Conservation (phyloP, 2,797 vertebrate species). For the Melanogrammus aeglefinus region DNA sequence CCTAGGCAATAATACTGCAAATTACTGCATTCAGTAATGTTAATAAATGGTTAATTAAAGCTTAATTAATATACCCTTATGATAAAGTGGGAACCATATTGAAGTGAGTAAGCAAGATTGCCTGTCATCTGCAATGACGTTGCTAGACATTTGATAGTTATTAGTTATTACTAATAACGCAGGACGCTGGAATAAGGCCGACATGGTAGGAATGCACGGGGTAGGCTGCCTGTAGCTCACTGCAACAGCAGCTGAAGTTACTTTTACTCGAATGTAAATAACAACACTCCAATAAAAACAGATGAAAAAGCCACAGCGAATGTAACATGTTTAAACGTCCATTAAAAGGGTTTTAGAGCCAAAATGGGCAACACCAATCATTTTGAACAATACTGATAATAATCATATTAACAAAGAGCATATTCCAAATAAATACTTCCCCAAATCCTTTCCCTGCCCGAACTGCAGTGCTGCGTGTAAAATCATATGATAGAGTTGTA, state of each 20-base stretch:
- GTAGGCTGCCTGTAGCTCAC: constrained; percentile 36
- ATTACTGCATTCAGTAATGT: too few species aligned
- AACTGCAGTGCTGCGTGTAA: neutral
- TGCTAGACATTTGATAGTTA: neutral
- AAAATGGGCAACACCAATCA: neutral
- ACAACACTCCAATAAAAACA: neutral
- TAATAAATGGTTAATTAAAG: too few species aligned
- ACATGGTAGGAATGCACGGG: constrained; percentile 17
- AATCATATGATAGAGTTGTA: neutral
- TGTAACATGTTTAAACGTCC: neutral
- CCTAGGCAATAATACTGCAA: too few species aligned
- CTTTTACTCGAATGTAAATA: neutral
- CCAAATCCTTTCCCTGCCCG: neutral
- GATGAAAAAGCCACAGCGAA: neutral
- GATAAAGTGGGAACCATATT: too few species aligned
- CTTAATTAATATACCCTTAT: too few species aligned
- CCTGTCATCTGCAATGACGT: neutral
- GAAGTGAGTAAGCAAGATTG: constrained; percentile 14
- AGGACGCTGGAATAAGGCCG: neutral
- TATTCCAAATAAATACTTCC: neutral
- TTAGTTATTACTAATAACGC: constrained; percentile 9
- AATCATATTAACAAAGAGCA: neutral
- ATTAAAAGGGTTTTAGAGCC: too few species aligned
- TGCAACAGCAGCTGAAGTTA: constrained; percentile 31
- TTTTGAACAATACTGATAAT: neutral